These are phyloP conservation scores for Thalpophila matura DNA, from an alignment of 2,888 invertebrate genomes.

Conservation along the genomic window DNA sequence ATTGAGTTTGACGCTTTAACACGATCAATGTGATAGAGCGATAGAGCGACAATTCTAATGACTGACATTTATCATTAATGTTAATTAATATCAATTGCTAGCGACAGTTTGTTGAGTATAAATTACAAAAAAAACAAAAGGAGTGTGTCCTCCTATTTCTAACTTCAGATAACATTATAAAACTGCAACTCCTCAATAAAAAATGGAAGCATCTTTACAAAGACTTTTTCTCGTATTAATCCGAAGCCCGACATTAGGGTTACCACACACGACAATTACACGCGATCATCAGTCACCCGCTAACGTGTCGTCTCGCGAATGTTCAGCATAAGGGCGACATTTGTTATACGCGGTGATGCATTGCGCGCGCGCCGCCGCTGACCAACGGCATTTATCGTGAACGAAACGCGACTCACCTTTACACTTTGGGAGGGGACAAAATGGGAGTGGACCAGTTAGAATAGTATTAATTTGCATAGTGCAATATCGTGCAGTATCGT, in stretches of 20 bases:
- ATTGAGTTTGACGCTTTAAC: too few species aligned
- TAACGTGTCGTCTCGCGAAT: constrained; percentile 59
- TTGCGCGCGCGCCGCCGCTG: constrained; percentile 70
- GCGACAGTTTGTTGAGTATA: too few species aligned
- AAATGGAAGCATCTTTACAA: background rate
- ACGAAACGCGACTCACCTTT: constrained; percentile 65
- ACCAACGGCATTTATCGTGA: constrained; percentile 77
- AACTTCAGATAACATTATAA: too few species aligned
- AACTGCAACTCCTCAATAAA: background rate
- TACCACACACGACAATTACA: constrained; percentile 38
- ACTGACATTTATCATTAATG: too few species aligned
- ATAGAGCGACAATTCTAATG: too few species aligned
- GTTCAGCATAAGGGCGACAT: constrained; percentile 65
- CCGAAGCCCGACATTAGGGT: constrained; percentile 33
- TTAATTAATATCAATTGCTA: too few species aligned
- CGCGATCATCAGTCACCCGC: constrained; percentile 54
- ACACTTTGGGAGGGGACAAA: constrained; percentile 37
- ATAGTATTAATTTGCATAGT: background rate
- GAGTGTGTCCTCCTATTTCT: too few species aligned
- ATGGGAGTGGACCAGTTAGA: constrained; percentile 23
- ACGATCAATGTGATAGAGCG: too few species aligned
- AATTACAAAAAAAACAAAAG: too few species aligned
- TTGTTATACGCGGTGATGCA: constrained; percentile 72
- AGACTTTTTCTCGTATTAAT: background rate
- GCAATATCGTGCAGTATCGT: too few species aligned